Conservation (phyloP, 1,140 invertebrate species). For the Drosophila ercepeae region DNA sequence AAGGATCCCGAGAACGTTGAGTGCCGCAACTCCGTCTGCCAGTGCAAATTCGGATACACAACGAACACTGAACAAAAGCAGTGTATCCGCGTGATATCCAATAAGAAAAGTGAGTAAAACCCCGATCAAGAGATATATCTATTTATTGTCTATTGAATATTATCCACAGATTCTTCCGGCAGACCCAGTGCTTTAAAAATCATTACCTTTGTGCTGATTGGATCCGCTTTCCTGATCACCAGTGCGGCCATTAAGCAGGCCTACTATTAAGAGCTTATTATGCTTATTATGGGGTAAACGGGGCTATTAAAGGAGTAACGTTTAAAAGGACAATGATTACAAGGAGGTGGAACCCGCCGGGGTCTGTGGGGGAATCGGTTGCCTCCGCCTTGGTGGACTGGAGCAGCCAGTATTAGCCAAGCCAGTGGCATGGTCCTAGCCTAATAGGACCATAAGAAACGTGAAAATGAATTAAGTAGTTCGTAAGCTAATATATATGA, state of each 20-base stretch:
- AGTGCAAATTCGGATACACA: constrained; percentile 84
- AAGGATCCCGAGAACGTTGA: constrained; percentile 83
- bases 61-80: constrained; percentile 75
- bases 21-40: constrained; percentile 85
- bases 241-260: constrained; percentile 83
- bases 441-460: constrained; percentile 25
- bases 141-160: neutral
- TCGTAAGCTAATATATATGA: constrained; percentile 57
- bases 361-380: constrained; percentile 1
- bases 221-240: constrained; percentile 81
- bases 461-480: constrained; percentile 53
- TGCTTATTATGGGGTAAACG: too few species aligned
- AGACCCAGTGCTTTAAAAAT: constrained; percentile 83
- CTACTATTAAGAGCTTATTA: constrained; percentile 62
- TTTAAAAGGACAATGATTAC: neutral
- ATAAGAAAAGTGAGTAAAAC: constrained; percentile 72
- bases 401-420: constrained; percentile 58
- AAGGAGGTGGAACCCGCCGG: neutral
- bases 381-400: constrained; percentile 13
- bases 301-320: constrained; percentile 3
- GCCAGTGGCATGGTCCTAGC: constrained; percentile 27
- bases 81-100: constrained; percentile 74
- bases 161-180: constrained; percentile 80
- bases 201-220: constrained; percentile 81
- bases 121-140: neutral